Evolutionary conservation across 2,888 invertebrate species (phyloP).

Genomic region (Euphydryas editha): DNA sequence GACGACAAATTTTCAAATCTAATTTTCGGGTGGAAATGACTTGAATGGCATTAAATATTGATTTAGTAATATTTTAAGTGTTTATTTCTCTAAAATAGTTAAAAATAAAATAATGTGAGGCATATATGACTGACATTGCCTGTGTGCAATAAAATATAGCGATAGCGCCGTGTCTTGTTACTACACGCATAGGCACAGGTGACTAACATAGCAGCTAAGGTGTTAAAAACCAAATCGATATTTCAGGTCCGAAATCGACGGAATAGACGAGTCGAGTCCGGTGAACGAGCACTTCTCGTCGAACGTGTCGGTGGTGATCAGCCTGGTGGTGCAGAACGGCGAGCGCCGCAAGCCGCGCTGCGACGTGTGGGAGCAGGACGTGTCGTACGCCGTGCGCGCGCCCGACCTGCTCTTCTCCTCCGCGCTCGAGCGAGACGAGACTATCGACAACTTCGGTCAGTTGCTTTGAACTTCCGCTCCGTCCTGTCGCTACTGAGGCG

Average conservation of each 20-base stretch:
- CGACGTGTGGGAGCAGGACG: constrained; percentile 90
- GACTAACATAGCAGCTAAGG: too few relatives aligned
- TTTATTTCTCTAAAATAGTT: too few relatives aligned
- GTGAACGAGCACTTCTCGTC: constrained; percentile 88
- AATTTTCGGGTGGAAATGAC: too few relatives aligned
- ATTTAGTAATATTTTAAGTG: too few relatives aligned
- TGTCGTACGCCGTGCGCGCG: constrained; percentile 75
- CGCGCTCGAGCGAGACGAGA: constrained; percentile 91
- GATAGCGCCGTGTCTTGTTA: too few relatives aligned
- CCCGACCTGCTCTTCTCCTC: constrained; percentile 88
- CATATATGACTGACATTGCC: too few relatives aligned
- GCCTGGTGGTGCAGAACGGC: constrained; percentile 88
- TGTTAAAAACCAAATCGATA: neutral
- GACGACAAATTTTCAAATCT: too few relatives aligned
- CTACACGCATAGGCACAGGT: too few relatives aligned
- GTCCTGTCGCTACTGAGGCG: neutral
- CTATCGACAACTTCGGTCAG: constrained; percentile 92
- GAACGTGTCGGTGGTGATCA: constrained; percentile 87
- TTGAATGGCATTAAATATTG: too few relatives aligned
- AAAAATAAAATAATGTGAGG: too few relatives aligned
- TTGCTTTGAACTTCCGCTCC: neutral
- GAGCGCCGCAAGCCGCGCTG: constrained; percentile 87
- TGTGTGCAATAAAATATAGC: too few relatives aligned
- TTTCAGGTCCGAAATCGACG: constrained; percentile 89
- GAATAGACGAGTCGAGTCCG: constrained; percentile 86